Evolutionary conservation across 2,888 invertebrate genomes (phyloP).

Genomic region (Ophion ventricosus): DNA sequence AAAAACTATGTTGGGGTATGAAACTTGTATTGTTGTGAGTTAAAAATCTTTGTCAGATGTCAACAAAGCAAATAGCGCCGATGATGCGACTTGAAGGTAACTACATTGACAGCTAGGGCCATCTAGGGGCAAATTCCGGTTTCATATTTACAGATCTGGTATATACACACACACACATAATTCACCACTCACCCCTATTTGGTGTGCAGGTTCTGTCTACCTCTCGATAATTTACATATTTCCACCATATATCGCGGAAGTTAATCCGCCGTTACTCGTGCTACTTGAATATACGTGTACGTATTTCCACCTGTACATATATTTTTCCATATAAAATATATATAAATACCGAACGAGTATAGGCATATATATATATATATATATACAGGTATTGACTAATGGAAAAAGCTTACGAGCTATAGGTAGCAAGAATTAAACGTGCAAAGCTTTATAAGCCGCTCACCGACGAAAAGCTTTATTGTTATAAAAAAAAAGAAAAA

Average conservation of each 20-base stretch:
- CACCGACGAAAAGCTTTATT: conserved; percentile 59
- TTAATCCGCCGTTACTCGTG: conserved; percentile 73
- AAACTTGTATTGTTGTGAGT: too few relatives aligned
- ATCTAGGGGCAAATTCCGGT: too few relatives aligned
- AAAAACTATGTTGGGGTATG: too few relatives aligned
- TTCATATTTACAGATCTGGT: too few relatives aligned
- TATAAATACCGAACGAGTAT: neutral
- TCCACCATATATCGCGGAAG: conserved; percentile 77
- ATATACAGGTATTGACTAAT: conserved; percentile 27
- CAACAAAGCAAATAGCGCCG: too few relatives aligned
- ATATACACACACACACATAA: neutral
- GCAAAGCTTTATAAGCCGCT: conserved; percentile 73
- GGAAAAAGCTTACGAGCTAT: conserved; percentile 5
- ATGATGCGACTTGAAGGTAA: too few relatives aligned
- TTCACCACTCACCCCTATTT: neutral
- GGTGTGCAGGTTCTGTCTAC: conserved; percentile 53
- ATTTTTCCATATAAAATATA: neutral
- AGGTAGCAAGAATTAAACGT: conserved; percentile 76
- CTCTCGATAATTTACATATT: conserved; percentile 79
- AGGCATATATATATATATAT: neutral
- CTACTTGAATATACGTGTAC: neutral
- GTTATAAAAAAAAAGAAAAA: conserved; percentile 61
- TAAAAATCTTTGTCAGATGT: too few relatives aligned
- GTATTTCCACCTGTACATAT: neutral
- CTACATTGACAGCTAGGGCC: too few relatives aligned